Percentiles rank a stretch among this genome's conserved stretches.
Conservation (phyloP, 30 jellyfish, hydroid and myxozoan genomes). For the Mastigias papua region DNA sequence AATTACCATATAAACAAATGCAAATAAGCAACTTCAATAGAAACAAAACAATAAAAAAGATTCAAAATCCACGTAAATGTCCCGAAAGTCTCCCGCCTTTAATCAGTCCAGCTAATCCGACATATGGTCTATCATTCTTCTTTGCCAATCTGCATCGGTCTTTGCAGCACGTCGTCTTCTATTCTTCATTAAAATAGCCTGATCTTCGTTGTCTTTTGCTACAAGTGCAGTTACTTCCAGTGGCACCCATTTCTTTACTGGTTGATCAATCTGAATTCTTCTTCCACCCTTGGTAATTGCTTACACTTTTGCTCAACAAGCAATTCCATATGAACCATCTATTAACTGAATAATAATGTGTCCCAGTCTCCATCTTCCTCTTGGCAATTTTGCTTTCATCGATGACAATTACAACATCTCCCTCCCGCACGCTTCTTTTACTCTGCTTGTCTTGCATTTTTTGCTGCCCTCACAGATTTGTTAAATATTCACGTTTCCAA, state of each 20-base stretch:
- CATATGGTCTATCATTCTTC: constrained; percentile 9
- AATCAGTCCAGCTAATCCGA: constrained; percentile 59
- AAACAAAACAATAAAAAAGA: too few relatives aligned
- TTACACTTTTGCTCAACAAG: constrained; percentile 10
- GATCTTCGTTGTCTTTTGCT: background rate
- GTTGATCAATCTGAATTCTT: background rate
- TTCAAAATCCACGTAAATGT: too few relatives aligned
- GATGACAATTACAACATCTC: constrained; percentile 33
- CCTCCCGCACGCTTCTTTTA: background rate
- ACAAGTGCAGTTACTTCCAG: background rate
- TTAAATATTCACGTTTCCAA: constrained; percentile 32
- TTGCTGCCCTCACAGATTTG: constrained; percentile 19
- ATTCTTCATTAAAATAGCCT: background rate
- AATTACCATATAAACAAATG: too few relatives aligned
- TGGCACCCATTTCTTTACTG: constrained; percentile 12
- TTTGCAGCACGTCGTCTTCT: constrained; percentile 5
- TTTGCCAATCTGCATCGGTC: constrained; percentile 52
- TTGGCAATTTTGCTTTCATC: constrained; percentile 21
- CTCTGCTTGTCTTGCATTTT: background rate
- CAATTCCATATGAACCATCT: constrained; percentile 14
- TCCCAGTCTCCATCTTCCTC: constrained; percentile 55
- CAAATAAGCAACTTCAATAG: too few relatives aligned
- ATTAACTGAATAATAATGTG: constrained; percentile 5
- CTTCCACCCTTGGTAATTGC: background rate
- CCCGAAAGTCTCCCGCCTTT: constrained; percentile 47